Evolutionary conservation across 2,797 vertebrate species (phyloP).

Genomic region (Microhierax caerulescens): DNA sequence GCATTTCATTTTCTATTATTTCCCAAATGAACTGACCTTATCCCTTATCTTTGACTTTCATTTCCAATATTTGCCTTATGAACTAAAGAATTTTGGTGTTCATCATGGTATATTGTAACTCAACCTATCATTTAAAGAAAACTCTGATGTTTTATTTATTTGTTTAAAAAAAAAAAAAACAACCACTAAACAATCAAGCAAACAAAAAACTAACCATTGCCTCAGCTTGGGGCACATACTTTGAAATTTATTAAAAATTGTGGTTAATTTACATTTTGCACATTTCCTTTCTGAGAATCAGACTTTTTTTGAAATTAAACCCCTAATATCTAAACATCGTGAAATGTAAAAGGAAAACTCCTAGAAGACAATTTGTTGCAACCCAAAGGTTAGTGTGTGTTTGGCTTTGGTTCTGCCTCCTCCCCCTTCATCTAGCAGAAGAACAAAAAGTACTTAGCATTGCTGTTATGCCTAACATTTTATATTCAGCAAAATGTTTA

Average conservation of each 20-base stretch:
- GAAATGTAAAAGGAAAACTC: not conserved
- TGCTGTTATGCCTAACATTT: not conserved
- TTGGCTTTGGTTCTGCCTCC: fast-evolving
- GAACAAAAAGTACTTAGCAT: not conserved
- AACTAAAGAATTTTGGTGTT: not conserved
- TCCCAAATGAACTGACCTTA: not conserved
- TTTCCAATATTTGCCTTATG: not conserved
- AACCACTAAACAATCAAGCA: not conserved
- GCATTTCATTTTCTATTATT: not conserved
- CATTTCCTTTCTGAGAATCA: not conserved
- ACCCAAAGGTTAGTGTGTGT: not conserved
- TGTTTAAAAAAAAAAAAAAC: not conserved
- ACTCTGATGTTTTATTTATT: not conserved
- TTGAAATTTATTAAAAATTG: not conserved
- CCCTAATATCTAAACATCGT: not conserved
- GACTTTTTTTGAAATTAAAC: not conserved
- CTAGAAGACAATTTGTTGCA: not conserved
- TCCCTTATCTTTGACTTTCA: not conserved
- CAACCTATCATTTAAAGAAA: not conserved
- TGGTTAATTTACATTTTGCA: not conserved
- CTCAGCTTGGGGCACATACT: not conserved
- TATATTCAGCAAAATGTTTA: not conserved
- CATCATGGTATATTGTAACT: not conserved
- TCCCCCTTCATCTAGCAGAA: not conserved
- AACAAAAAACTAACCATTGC: not conserved